Evolutionary conservation across 2,113 vertebrate genomes (phyloP).

Genomic region (Calidris pygmaea): DNA sequence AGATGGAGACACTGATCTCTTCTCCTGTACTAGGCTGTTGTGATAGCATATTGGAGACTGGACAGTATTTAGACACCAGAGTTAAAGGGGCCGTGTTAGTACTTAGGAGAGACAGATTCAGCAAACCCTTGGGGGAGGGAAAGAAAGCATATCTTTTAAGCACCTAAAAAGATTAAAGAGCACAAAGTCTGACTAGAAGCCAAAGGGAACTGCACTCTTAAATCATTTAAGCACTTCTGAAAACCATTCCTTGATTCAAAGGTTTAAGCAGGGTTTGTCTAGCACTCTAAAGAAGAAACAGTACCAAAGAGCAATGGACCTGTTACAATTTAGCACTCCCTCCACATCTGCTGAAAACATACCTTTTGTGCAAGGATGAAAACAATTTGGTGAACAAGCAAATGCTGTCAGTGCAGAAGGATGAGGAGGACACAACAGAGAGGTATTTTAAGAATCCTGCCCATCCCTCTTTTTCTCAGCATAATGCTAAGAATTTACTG

Average conservation of each 20-base stretch:
- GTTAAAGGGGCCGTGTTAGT: neutral
- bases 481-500: neutral
- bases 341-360: neutral
- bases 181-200: neutral
- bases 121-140: neutral
- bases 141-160: neutral
- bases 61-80: neutral
- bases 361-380: neutral
- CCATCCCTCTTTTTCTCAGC: neutral
- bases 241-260: neutral
- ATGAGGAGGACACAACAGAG: neutral
- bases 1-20: neutral
- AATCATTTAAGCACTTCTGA: conserved; percentile 17
- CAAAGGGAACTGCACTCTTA: neutral
- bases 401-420: neutral
- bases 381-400: neutral
- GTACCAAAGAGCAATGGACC: neutral
- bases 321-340: neutral
- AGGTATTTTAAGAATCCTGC: neutral
- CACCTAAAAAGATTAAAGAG: conserved; percentile 12
- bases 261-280: neutral
- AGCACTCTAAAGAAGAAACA: neutral
- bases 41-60: neutral
- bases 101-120: neutral
- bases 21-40: neutral